Conservation (phyloP, 1,140 invertebrate species). For the Procambarus clarkii region DNA sequence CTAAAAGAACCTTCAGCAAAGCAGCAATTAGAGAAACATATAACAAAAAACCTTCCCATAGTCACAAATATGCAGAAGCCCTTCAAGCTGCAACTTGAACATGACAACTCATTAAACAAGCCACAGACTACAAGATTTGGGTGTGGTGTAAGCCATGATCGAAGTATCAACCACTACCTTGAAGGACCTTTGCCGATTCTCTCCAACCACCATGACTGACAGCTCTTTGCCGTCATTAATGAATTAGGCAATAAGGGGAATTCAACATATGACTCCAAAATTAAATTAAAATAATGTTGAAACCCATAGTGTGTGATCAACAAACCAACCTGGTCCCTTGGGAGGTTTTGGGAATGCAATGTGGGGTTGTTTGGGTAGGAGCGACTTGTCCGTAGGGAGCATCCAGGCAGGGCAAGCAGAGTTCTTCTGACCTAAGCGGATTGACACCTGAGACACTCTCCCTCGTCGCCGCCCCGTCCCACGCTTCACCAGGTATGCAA, state of each 20-base stretch:
- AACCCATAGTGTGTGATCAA: conserved; percentile 29
- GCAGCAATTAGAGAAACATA: conserved; percentile 14
- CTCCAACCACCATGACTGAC: conserved; percentile 59
- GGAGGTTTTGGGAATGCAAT: conserved; percentile 92
- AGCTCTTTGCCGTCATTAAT: conserved; percentile 12
- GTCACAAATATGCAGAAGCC: conserved; percentile 31
- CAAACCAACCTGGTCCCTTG: conserved; percentile 83
- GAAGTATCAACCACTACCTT: conserved; percentile 20
- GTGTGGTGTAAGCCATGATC: conserved; percentile 27
- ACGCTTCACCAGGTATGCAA: conserved; percentile 65
- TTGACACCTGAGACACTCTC: conserved; percentile 56
- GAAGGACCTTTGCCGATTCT: conserved; percentile 44
- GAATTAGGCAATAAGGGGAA: not conserved
- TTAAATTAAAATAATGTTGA: conserved; percentile 24
- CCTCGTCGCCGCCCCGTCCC: conserved; percentile 65
- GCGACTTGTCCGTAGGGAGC: conserved; percentile 85
- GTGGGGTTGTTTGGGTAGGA: conserved; percentile 84
- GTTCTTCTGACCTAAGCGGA: conserved; percentile 59
- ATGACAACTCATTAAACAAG: conserved; percentile 9
- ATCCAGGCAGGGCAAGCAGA: conserved; percentile 84
- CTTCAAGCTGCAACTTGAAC: conserved; percentile 17
- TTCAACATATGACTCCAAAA: conserved; percentile 14
- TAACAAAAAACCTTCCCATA: not conserved
- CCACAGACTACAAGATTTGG: not conserved
- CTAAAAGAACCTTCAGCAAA: not conserved